Evolutionary conservation across 2,113 vertebrate genomes (phyloP), one percentile per base, ranked within the genome.

Genomic region (Dicrurus megarhynchus): DNA sequence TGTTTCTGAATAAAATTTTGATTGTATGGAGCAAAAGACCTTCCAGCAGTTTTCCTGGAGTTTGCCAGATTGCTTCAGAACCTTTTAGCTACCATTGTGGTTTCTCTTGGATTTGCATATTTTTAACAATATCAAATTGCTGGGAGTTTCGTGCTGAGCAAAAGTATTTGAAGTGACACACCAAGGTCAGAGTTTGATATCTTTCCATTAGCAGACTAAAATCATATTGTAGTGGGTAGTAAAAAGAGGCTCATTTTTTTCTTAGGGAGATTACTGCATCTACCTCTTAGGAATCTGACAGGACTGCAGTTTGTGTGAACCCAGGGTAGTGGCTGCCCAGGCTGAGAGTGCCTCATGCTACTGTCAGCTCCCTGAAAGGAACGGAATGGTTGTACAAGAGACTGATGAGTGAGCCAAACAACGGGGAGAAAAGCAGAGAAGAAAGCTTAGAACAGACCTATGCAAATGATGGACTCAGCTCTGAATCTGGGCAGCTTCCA

Each of bases 381-480:
- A 30, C 4, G 8, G 46, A 70, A 18, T 57, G 42, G 17, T 57
- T 53, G n/a, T 53, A 23, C 10, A 53, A 28, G 69, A 74, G 14
- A 20, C 49, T 52, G 41, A 18, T 14, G 20, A n/a, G 20, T 65
- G 41, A 78, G 55, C 21, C n/a, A 67, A 47, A 74, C 6, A 30
- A 42, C 11, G n/a, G 13, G 26, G 39, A 79, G 44, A 56, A 83
- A 56, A 89, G 30, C 67, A 57, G 75, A 77, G 35, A 70, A 60
- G 39, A 63, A 77, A 57, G 21, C 20, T 86, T 37, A 33, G 56
- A 83, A 49, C 28, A 81, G 32, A 74, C 14, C 42, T 59, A 7
- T 3, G 3, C 32, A 78, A 77, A 60, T 41, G 16, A 20, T 23
- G n/a, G 35, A 49, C 26, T 70, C 1, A 0, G 6, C 6, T 50